Conservation (phyloP, 2,888 invertebrate genomes). For the Gymnocheta viridis region DNA sequence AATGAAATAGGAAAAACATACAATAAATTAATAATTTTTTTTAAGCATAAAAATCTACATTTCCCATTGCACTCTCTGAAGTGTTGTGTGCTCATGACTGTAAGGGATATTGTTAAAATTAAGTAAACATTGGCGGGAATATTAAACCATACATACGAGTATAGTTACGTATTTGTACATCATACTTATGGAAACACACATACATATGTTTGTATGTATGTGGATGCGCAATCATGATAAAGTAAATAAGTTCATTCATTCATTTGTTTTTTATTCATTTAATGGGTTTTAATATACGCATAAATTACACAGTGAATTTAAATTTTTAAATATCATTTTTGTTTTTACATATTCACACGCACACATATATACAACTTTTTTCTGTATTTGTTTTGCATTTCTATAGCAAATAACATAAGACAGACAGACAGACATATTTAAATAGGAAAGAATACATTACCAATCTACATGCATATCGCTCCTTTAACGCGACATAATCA, state of each 20-base stretch:
- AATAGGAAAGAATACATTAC: slow-evolving; percentile 43
- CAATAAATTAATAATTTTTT: slow-evolving; percentile 40
- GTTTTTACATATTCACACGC: not conserved
- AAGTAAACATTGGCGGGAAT: slow-evolving; percentile 52
- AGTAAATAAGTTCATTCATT: slow-evolving; percentile 62
- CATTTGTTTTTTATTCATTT: slow-evolving; percentile 49
- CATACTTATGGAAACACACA: not conserved
- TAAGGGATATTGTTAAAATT: slow-evolving; percentile 53
- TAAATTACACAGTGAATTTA: slow-evolving; percentile 66
- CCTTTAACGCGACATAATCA: too few relatives aligned
- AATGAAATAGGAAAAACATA: not conserved
- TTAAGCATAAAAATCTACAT: slow-evolving; percentile 27
- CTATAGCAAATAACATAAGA: slow-evolving; percentile 20
- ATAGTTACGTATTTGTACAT: not conserved
- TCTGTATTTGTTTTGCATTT: slow-evolving; percentile 1
- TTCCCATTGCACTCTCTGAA: not conserved
- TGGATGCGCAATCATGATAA: slow-evolving; percentile 35
- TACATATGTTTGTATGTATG: not conserved
- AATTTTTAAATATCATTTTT: slow-evolving; percentile 52
- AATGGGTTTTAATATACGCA: slow-evolving; percentile 68
- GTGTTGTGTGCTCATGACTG: not conserved
- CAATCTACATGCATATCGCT: too few relatives aligned
- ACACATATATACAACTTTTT: not conserved
- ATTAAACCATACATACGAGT: not conserved
- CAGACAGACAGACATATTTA: slow-evolving; percentile 21